Conservation (phyloP, 2,113 vertebrate species). For the Misgurnus mizolepis region DNA sequence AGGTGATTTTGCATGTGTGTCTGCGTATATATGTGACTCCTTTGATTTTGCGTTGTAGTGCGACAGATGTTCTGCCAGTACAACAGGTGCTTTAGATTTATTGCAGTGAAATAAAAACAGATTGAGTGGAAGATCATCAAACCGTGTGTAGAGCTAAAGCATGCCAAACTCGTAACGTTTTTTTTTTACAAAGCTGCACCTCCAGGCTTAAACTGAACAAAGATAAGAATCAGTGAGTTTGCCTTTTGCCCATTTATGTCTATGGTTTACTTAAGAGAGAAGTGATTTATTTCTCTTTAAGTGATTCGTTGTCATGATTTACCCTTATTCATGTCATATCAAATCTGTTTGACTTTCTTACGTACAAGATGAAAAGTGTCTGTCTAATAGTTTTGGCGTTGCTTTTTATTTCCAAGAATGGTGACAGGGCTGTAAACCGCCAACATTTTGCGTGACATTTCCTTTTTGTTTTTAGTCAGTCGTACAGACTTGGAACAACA, state of each 20-base stretch:
- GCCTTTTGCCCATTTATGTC: slow-evolving; percentile 14
- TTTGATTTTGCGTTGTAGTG: slow-evolving; percentile 28
- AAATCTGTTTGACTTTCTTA: no score
- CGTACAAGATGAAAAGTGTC: no score
- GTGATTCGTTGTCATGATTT: background rate
- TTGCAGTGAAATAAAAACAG: slow-evolving; percentile 35
- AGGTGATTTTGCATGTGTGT: slow-evolving; percentile 76
- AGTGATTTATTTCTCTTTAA: background rate
- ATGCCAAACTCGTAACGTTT: slow-evolving; percentile 29
- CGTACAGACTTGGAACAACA: no score
- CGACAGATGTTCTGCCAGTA: slow-evolving; percentile 62
- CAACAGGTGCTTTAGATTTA: slow-evolving; percentile 61
- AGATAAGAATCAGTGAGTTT: slow-evolving; percentile 25
- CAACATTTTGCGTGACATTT: no score
- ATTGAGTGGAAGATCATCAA: slow-evolving; percentile 42
- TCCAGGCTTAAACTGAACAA: slow-evolving; percentile 22
- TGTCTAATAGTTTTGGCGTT: no score
- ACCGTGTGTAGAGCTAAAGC: slow-evolving; percentile 30
- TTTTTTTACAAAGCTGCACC: background rate
- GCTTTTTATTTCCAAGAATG: no score
- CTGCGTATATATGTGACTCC: background rate
- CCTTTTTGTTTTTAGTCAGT: no score
- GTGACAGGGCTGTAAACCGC: no score
- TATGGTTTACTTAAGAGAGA: background rate
- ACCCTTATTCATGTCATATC: no score